Conservation (phyloP, 2,113 vertebrate species). For the Aleadryas rufinucha region DNA sequence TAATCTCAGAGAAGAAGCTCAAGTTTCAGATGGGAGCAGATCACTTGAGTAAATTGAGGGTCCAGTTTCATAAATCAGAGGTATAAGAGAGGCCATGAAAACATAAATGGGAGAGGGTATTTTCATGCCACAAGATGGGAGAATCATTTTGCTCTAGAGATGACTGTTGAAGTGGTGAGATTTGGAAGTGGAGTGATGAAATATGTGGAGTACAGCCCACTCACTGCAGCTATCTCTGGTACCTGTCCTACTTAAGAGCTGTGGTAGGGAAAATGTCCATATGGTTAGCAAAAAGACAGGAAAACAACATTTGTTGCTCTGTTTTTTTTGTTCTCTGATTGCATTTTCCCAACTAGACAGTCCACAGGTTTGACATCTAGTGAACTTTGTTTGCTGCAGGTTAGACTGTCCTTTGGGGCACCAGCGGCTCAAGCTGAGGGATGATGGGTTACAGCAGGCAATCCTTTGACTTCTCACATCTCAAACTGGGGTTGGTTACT, state of each 20-base stretch:
- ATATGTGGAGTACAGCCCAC: conserved; percentile 51
- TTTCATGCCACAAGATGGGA: background rate
- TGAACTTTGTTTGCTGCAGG: background rate
- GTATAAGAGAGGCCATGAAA: background rate
- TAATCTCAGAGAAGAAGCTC: background rate
- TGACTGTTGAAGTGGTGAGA: background rate
- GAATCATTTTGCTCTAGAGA: background rate
- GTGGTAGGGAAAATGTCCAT: conserved; percentile 47
- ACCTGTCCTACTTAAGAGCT: conserved; percentile 62
- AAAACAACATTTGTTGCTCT: conserved; percentile 52
- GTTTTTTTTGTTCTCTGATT: background rate
- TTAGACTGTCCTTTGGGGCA: background rate
- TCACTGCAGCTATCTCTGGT: conserved; percentile 54
- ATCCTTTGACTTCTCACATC: background rate
- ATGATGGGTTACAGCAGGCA: background rate
- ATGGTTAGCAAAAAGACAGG: conserved; percentile 47
- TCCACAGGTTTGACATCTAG: background rate
- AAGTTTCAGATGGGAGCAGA: background rate
- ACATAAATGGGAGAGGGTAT: background rate
- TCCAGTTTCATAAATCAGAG: background rate
- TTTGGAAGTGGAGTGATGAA: conserved; percentile 39
- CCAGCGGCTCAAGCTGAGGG: background rate
- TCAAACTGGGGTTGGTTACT: background rate
- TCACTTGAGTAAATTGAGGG: background rate
- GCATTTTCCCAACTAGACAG: background rate